Evolutionary conservation across 2,113 vertebrate genomes (phyloP), one percentile per base, ranked within the genome.

Genomic region (Melanostigma gelatinosum): DNA sequence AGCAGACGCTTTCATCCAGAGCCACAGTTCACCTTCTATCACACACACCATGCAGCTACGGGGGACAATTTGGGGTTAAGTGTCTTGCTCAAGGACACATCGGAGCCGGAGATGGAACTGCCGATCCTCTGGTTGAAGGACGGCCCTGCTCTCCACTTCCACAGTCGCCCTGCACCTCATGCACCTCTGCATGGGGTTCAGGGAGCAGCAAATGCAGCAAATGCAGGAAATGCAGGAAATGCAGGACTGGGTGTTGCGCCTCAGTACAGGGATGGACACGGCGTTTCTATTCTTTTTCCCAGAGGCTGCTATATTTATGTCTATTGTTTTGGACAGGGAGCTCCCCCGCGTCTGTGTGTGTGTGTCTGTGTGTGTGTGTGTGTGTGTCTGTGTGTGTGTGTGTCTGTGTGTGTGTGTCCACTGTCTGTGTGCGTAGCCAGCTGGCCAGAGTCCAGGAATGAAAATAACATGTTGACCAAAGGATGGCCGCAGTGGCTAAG

Each of bases 221-320:
- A 24, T 24, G 24, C 24, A 24, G 24, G 24, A 24, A 24, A 24
- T 24, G 24, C 24, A 96, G 96, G 95, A 97, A 97, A 84, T 44
- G 18, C 75, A 75, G 82, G 77, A 72, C 82, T 93, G 94, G 95
- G 94, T 6, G 93, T 95, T n/a, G 50, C 88, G 89, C 72, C 87
- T 88, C 62, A 3, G 92, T 86, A 62, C 89, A 89, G 91, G 79
- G 94, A 95, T 95, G 93, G 95, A 96, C 95, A 87, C 89, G 64
- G 83, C 77, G 58, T 92, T 91, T 89, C 90, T 86, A 92, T 93
- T 94, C 93, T 92, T 96, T 96, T 97, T 98, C 97, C 97, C 97
- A 97, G 96, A 94, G 86, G 93, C 84, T 84, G 95, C 97, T 98
- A 97, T 96, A 97, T 96, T 96, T 97, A 93, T 95, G 93, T 95